phyloP scores from a whole-genome alignment of 2,113 vertebrate genomes.

The Bothrops jararaca region DNA sequence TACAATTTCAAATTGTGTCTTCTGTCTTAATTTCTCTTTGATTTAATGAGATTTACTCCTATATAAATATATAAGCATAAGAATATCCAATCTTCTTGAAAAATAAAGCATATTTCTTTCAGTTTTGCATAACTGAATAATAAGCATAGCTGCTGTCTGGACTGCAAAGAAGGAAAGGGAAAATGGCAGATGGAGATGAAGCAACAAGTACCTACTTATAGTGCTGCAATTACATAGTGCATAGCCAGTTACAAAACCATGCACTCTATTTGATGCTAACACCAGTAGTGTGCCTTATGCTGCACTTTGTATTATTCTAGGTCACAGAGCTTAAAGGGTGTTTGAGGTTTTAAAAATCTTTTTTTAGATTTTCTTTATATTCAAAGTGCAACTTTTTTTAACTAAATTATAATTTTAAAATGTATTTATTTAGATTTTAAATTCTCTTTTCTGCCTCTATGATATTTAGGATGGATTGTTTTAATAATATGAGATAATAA shows the following conservation, averaged over 20 bases:
- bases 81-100: background rate
- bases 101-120: background rate
- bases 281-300: background rate
- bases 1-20: background rate
- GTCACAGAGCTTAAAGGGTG: background rate
- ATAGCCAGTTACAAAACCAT: background rate
- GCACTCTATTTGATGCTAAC: background rate
- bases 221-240: background rate
- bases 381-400: background rate
- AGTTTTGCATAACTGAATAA: background rate
- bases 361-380: background rate
- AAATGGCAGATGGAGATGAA: background rate
- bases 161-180: background rate
- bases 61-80: background rate
- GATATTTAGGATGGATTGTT: background rate
- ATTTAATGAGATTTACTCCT: background rate
- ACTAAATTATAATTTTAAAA: background rate
- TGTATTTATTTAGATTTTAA: background rate
- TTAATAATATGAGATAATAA: background rate
- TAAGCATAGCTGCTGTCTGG: background rate
- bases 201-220: background rate
- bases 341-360: background rate
- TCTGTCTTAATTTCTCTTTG: background rate
- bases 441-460: background rate
- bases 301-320: background rate